These are phyloP conservation scores for Meloidogyne hapla DNA, from an alignment of 1,140 invertebrate genomes.

Conservation along the genomic window DNA sequence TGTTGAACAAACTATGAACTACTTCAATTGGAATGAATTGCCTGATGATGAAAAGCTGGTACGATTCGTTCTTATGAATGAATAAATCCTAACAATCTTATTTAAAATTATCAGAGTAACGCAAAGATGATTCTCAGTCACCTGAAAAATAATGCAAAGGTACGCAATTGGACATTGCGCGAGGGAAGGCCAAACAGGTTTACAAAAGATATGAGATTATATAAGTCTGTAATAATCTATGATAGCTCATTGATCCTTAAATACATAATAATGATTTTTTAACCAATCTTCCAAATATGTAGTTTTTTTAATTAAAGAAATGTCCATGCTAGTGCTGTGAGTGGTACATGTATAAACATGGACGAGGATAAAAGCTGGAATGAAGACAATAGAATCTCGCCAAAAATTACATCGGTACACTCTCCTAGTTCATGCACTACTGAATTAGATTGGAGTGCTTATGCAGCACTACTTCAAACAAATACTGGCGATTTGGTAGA, in stretches of 20 bases:
- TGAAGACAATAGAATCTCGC: neutral
- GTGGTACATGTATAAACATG: neutral
- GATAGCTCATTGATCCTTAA: too few species aligned
- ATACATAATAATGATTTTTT: too few species aligned
- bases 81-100: conserved; percentile 13
- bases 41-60: conserved; percentile 37
- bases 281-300: too few species aligned
- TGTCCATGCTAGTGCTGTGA: neutral
- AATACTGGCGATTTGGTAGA: neutral
- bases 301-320: neutral
- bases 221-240: too few species aligned
- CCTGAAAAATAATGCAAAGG: conserved; percentile 63
- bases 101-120: conserved; percentile 55
- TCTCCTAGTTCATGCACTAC: neutral
- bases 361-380: neutral
- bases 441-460: conserved; percentile 7
- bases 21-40: conserved; percentile 63
- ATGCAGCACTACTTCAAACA: neutral
- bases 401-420: neutral
- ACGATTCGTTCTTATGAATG: neutral
- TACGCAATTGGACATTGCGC: conserved; percentile 62
- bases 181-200: conserved; percentile 62
- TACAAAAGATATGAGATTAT: too few species aligned
- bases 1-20: conserved; percentile 61
- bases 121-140: conserved; percentile 60